Base-by-base conservation (phyloP, 2,113 vertebrate species). In the Poeciliopsis prolifica region DNA sequence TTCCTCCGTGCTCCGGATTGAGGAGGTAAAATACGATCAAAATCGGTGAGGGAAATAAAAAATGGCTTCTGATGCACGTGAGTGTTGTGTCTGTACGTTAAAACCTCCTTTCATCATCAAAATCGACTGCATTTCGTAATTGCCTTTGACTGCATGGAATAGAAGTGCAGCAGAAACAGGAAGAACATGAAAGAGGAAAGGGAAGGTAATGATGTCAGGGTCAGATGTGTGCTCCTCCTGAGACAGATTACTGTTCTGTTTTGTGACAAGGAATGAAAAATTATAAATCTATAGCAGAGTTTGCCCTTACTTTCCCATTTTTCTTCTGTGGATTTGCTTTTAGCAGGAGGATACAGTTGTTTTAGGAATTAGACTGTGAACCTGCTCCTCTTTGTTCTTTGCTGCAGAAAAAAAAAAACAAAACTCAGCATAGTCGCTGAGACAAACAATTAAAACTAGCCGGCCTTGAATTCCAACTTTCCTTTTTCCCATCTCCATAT, bases 401-500 rank as follows among this genome's bases (percentile, higher is more conserved):
- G 9, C 42, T 35, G 61, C n/a, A 65, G 58, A 58, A 72, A 70
- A 61, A 63, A 70, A 70, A 58, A 72, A 70, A 61, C 61, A 70
- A 70, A 61, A 68, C n/a, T n/a, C n/a, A n/a, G 26, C 24, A 85
- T 83, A 65, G 72, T 44, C 3, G 2, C 33, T 8, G 51, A 72
- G 76, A 90, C 90, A 79, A 90, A 82, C 76, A 79, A 86, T 75
- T 68, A 26, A 62, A 85, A 76, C 77, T 17, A 35, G 26, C 61
- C 67, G 66, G 64, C 78, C 82, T 86, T 87, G 74, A 78, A 86
- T 88, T 81, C 78, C 66, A 70, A 61, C 83, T 82, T 77, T 76
- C 37, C 76, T 86, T 68, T 61, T 35, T 78, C 70, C 74, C 74
- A 79, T 88, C 81, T 90, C 76, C 80, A 80, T 71, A 66, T 81